Base-by-base conservation (phyloP, 2,113 vertebrate genomes). In the Eidolon helvum region DNA sequence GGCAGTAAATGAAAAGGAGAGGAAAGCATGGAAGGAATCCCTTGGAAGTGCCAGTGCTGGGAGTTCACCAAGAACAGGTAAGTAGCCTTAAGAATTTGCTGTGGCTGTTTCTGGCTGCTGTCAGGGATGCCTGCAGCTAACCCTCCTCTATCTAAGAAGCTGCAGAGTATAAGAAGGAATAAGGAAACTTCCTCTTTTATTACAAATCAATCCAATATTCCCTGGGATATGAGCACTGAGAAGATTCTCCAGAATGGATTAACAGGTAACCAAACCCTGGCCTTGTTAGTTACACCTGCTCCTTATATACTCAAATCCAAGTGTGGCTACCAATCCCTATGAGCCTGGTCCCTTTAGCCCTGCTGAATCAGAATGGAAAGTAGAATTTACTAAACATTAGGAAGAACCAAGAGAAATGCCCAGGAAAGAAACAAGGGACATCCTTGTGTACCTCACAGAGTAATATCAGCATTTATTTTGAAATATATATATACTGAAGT, bases 141-240 rank as follows among this genome's bases (percentile, higher is more conserved):
- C 4, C 10, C 53, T 22, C 24, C 61, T 65, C 59, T 80, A 74
- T 84, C 38, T 21, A 89, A 79, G 85, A 95, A 75, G 72, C 38
- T 80, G 48, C 28, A 66, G 7, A 26, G 28, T 68, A 53, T 53
- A 88, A 71, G 43, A 48, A 9, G 4, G 22, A 77, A n/a, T 45
- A 69, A 63, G 19, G 21, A 12, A 94, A 85, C 77, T 91, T 89
- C 28, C 38, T 43, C 30, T 33, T 63, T 95, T 83, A 86, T 86
- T 92, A 75, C 87, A 94, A 84, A 63, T 77, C 53, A 90, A 65
- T 94, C 18, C n/a, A 57, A 22, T 87, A 93, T 69, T 22, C 53
- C 74, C 63, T 50, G 15, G 45, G 82, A 69, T 59, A 63, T 82
- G 4, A 82, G 18, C 43, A 88, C 48, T 55, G 19, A 14, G 55